phyloP scores from a whole-genome alignment of 2,113 vertebrate species.

The Trogon surrucura region DNA sequence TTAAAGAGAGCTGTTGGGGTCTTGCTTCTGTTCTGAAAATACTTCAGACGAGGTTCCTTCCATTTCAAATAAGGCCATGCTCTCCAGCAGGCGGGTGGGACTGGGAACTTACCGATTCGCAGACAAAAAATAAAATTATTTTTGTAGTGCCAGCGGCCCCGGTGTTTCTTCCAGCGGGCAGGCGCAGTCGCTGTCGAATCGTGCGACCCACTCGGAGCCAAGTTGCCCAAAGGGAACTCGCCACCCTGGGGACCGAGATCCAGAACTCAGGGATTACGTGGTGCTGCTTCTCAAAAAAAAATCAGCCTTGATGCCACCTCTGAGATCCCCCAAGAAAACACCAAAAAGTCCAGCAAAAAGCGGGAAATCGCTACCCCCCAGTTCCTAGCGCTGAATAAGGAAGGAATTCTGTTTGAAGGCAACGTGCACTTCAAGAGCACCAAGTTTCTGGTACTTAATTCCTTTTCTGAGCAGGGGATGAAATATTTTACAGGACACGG shows the following conservation, averaged over 20 bases:
- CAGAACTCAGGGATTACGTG: too few species aligned
- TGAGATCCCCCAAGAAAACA: not conserved
- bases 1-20: too few species aligned
- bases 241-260: too few species aligned
- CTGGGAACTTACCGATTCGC: not conserved
- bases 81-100: not conserved
- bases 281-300: too few species aligned
- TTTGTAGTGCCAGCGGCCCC: not conserved
- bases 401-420: not conserved
- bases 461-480: not conserved
- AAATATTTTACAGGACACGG: not conserved
- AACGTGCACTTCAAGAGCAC: not conserved
- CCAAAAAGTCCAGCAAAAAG: not conserved
- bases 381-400: not conserved
- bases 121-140: not conserved
- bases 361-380: rapidly evolving
- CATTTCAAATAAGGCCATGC: not conserved
- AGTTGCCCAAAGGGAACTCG: too few species aligned
- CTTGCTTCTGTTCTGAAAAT: not conserved
- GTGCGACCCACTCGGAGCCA: too few species aligned
- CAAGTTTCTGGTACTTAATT: not conserved
- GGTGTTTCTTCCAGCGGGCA: not conserved
- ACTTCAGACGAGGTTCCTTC: not conserved
- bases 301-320: not conserved
- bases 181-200: too few species aligned